Conservation (phyloP, 2,113 vertebrate species). For the Cottus gobio region DNA sequence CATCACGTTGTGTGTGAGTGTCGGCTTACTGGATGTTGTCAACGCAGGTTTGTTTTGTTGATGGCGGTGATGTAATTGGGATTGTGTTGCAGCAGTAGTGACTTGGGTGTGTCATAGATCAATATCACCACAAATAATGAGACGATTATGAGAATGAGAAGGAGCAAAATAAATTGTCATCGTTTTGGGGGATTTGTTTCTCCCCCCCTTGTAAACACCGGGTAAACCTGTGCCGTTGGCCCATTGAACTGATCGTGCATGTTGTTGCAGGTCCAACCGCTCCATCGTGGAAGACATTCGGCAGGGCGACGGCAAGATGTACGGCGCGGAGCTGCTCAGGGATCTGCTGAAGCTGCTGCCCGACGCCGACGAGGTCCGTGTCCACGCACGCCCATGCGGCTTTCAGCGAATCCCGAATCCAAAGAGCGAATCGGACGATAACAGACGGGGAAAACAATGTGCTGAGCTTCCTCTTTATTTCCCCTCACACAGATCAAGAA, state of each 20-base stretch:
- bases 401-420: conserved; percentile 21
- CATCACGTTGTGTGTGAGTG: background rate
- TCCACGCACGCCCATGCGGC: background rate
- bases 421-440: background rate
- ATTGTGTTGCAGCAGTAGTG: background rate
- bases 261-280: conserved; percentile 88
- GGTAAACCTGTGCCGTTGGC: conserved; percentile 40
- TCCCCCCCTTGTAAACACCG: background rate
- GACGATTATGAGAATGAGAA: too few species aligned
- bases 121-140: background rate
- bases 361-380: conserved; percentile 91
- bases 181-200: background rate
- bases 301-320: conserved; percentile 87
- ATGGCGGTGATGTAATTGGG: conserved; percentile 2
- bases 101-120: background rate
- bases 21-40: conserved; percentile 3
- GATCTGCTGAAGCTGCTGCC: conserved; percentile 96
- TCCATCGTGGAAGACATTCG: conserved; percentile 94
- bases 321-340: conserved; percentile 89
- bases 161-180: too few species aligned
- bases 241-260: conserved; percentile 32
- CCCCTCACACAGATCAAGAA: conserved; percentile 88
- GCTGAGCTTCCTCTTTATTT: conserved; percentile 50
- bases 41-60: background rate
- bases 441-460: conserved; percentile 29